These are phyloP conservation scores for Platycnemis pennipes DNA, from an alignment of 2,888 invertebrate species.

Conservation along the genomic window DNA sequence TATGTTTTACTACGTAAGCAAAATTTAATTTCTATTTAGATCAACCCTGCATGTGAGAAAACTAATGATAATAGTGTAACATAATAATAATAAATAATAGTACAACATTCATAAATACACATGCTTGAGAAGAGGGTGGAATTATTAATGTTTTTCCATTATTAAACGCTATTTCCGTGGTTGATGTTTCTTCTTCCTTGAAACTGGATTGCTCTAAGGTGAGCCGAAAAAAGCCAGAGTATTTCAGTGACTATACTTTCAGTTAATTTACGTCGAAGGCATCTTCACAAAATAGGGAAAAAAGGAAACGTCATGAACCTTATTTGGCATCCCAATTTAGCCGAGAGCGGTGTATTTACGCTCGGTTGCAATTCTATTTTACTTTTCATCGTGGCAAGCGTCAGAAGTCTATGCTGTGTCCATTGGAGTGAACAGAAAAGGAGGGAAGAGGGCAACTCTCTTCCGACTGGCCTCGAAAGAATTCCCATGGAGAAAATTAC, in stretches of 20 bases:
- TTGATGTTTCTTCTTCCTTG: no score
- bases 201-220: neutral
- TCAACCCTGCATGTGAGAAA: no score
- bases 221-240: neutral
- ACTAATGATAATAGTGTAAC: no score
- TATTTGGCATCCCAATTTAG: neutral
- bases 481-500: neutral
- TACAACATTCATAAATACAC: no score
- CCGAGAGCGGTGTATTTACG: neutral
- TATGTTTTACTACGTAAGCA: no score
- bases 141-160: no score
- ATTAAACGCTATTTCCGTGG: no score
- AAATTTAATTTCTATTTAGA: no score
- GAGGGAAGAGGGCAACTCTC: neutral
- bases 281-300: neutral
- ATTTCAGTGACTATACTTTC: slow-evolving; percentile 4
- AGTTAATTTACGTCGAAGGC: neutral
- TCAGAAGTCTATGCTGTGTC: neutral
- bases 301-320: neutral
- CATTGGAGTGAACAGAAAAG: neutral
- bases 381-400: neutral
- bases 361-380: neutral
- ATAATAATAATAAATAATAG: no score
- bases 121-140: no score
- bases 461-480: neutral